A percentile compares a stretch with the other conserved stretches of the same genome.
phyloP scores from a whole-genome alignment of 2,888 invertebrate genomes.

The Drosophila flavopinicola region DNA sequence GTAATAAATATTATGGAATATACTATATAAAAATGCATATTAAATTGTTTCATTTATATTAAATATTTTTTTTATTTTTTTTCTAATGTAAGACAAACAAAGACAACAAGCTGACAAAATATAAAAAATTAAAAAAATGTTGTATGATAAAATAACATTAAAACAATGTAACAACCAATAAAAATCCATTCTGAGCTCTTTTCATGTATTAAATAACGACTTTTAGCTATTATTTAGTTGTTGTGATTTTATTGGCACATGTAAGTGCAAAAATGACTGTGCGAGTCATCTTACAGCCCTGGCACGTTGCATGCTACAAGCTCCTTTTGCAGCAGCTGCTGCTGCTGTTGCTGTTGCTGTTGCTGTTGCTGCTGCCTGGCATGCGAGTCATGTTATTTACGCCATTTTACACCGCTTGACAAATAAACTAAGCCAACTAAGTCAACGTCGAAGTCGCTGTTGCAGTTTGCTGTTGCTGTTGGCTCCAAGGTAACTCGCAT shows the following conservation, averaged over 20 bases:
- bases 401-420: constrained; percentile 76
- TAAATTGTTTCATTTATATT: not conserved
- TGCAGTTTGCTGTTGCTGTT: constrained; percentile 18
- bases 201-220: not conserved
- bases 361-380: constrained; percentile 26
- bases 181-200: too few species aligned
- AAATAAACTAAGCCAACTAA: constrained; percentile 75
- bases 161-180: too few species aligned
- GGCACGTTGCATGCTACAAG: constrained; percentile 63
- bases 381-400: constrained; percentile 72
- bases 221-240: too few species aligned
- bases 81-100: too few species aligned
- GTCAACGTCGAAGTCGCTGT: constrained; percentile 28
- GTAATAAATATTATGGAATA: too few species aligned
- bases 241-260: not conserved
- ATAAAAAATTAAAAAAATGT: too few species aligned
- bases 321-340: constrained; percentile 44
- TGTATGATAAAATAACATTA: too few species aligned
- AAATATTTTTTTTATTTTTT: not conserved
- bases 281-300: constrained; percentile 47
- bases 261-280: constrained; percentile 14
- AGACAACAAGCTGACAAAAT: too few species aligned
- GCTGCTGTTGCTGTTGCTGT: constrained; percentile 20
- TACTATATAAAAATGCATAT: too few species aligned
- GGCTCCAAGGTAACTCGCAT: constrained; percentile 82